Evolutionary conservation across 2,113 vertebrate species (phyloP), one percentile per base, ranked within the genome.

Genomic region (Nyctereutes procyonoides): DNA sequence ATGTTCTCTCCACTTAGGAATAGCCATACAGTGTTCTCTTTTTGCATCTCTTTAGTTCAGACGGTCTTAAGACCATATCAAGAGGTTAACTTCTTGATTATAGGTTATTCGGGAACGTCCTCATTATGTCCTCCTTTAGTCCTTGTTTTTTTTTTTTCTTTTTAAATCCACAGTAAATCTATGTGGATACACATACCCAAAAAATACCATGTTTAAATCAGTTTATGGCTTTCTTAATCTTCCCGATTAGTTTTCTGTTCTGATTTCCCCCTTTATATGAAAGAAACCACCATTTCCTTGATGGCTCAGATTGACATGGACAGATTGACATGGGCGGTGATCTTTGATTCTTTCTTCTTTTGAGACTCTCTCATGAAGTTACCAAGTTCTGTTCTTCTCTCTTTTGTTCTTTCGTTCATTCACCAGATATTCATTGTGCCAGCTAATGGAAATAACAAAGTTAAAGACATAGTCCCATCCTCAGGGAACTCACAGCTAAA

Each of bases 121-220:
- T 30, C 55, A 82, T 43, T 43, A 43, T 43, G 43, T 58, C 8
- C 76, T 90, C 17, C 58, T 93, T 69, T 62, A 73, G 80, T 91
- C 32, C 5, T 82, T 3, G 73, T 60, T 19, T 28, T 5, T 12
- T 26, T 24, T 43, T 80, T 43, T 5, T 10, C 7, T 76, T 73
- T 92, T 63, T 60, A 91, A 76, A 93, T 92, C 16, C 43, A 80
- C 74, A 90, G 20, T 83, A 63, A 80, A 56, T 76, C 32, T 28
- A 76, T 19, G n/a, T 92, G 58, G 63, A 94, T 19, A 53, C 8
- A 20, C 9, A 69, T 17, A 94, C 8, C 43, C 88, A 17, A 94
- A 62, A 90, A 96, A 89, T 69, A 90, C 30, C 24, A 24, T 51
- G 35, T 88, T 77, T 81, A 79, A 87, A 92, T 79, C n/a, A 80